Percentiles rank a stretch among this genome's conserved stretches.
phyloP scores from a whole-genome alignment of 2,113 vertebrate genomes.

The Apistogramma diplotaenia region DNA sequence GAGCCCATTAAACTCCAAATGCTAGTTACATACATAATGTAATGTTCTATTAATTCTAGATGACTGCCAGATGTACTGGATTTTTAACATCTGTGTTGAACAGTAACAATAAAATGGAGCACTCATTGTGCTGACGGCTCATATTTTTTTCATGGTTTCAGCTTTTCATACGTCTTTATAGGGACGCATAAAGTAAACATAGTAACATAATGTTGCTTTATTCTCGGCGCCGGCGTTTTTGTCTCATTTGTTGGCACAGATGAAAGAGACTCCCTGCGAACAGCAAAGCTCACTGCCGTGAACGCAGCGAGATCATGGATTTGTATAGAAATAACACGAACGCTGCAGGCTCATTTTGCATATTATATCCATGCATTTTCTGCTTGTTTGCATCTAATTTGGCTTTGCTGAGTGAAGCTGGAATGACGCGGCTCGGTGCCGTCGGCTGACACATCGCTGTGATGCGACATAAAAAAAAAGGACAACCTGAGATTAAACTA shows the following conservation, averaged over 20 bases:
- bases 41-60: neutral
- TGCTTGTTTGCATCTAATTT: neutral
- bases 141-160: neutral
- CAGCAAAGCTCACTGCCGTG: neutral
- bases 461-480: neutral
- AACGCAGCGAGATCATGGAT: neutral
- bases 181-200: neutral
- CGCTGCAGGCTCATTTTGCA: neutral
- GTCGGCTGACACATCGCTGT: neutral
- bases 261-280: neutral
- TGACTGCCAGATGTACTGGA: slow-evolving; percentile 4
- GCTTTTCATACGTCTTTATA: neutral
- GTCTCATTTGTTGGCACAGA: neutral
- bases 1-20: slow-evolving; percentile 1
- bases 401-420: neutral
- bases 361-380: neutral
- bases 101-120: neutral
- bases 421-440: neutral
- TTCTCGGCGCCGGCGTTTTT: neutral
- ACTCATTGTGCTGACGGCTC: neutral
- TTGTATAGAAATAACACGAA: neutral
- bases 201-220: neutral
- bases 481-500: neutral
- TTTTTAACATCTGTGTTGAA: neutral
- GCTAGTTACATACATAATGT: neutral